Percentiles rank a stretch among this genome's conserved stretches.
phyloP scores from a whole-genome alignment of 2,797 vertebrate genomes.

The Streptopelia turtur region DNA sequence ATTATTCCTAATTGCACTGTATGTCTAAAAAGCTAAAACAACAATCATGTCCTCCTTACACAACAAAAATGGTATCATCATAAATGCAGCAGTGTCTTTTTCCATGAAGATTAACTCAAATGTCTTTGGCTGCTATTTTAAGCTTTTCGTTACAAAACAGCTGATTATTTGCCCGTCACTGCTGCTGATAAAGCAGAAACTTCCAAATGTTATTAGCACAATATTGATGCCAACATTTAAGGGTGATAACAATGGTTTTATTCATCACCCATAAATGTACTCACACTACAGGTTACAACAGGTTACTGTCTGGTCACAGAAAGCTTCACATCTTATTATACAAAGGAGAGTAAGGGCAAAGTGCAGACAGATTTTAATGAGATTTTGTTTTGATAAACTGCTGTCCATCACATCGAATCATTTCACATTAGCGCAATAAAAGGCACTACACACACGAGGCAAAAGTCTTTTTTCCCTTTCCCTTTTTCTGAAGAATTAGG shows the following conservation, averaged over 20 bases:
- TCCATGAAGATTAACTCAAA: conserved; percentile 55
- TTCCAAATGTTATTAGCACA: conserved; percentile 69
- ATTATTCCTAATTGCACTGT: conserved; percentile 67
- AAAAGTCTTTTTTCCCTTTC: conserved; percentile 42
- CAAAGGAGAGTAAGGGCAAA: conserved; percentile 71
- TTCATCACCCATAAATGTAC: conserved; percentile 64
- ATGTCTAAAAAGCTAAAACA: conserved; percentile 67
- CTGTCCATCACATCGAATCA: conserved; percentile 74
- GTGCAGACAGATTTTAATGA: conserved; percentile 77
- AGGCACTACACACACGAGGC: conserved; percentile 8
- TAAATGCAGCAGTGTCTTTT: conserved; percentile 67
- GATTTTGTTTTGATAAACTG: conserved; percentile 81
- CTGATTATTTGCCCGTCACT: conserved; percentile 63
- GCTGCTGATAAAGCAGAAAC: conserved; percentile 78
- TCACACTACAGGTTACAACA: conserved; percentile 70
- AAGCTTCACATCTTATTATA: conserved; percentile 55
- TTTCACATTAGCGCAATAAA: conserved; percentile 68
- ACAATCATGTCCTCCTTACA: conserved; percentile 64
- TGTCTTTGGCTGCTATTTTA: conserved; percentile 67
- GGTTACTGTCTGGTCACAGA: conserved; percentile 62
- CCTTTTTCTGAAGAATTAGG: background rate
- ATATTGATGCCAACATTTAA: conserved; percentile 65
- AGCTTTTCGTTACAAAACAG: conserved; percentile 63
- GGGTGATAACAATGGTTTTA: conserved; percentile 74
- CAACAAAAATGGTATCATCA: conserved; percentile 61